Conservation (phyloP, 2,113 vertebrate species). For the Verasper variegatus region DNA sequence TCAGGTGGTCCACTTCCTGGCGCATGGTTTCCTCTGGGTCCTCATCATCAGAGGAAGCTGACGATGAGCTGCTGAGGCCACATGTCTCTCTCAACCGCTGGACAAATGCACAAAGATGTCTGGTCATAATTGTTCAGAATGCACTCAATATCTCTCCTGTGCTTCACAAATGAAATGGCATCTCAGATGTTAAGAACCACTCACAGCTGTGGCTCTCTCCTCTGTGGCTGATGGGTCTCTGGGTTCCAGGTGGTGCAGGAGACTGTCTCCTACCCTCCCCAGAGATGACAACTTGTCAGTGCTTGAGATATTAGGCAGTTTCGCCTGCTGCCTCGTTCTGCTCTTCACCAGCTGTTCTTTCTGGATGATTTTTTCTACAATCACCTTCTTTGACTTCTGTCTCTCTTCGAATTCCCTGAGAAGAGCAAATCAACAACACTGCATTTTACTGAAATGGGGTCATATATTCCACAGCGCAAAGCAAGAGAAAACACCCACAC, state of each 20-base stretch:
- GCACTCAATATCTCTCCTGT: not conserved
- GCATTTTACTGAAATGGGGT: conserved; percentile 67
- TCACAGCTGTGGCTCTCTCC: conserved; percentile 45
- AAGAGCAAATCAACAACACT: conserved; percentile 56
- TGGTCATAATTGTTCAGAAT: not conserved
- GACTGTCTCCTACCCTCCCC: conserved; percentile 49
- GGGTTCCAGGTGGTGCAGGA: conserved; percentile 71
- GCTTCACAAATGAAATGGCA: conserved; percentile 2
- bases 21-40: conserved; percentile 25
- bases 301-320: conserved; percentile 27
- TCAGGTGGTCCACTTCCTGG: conserved; percentile 51
- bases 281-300: not conserved
- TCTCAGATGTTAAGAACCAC: conserved; percentile 23
- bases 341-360: conserved; percentile 78
- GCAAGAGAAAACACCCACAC: conserved; percentile 70
- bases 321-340: conserved; percentile 43
- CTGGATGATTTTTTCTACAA: conserved; percentile 82
- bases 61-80: conserved; percentile 57
- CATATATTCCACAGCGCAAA: conserved; percentile 56
- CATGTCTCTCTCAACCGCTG: conserved; percentile 41
- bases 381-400: conserved; percentile 85
- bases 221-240: conserved; percentile 6
- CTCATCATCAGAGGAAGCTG: conserved; percentile 50
- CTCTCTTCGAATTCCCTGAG: conserved; percentile 84
- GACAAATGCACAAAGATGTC: conserved; percentile 17